Percentiles rank a stretch among this genome's conserved stretches.
Evolutionary conservation across 2,888 invertebrate species (phyloP).

Genomic region (Stomorhina lunata): DNA sequence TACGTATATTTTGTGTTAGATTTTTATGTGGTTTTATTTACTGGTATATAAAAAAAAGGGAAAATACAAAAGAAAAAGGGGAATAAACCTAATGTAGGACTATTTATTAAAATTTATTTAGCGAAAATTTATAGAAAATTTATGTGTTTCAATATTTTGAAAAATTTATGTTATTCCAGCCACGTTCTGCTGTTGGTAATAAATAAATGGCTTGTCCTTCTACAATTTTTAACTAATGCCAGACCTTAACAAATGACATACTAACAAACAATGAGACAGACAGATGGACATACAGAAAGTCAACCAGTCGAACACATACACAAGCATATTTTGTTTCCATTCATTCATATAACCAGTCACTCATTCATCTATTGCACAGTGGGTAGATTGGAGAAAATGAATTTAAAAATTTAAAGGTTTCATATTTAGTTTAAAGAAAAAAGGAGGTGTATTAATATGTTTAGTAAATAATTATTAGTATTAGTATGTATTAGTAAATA

Average conservation of each 20-base stretch:
- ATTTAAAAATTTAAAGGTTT: not conserved
- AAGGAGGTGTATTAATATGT: too few species aligned
- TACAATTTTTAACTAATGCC: slow-evolving; percentile 48
- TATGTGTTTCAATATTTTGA: slow-evolving; percentile 62
- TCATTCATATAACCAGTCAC: slow-evolving; percentile 19
- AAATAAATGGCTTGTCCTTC: slow-evolving; percentile 65
- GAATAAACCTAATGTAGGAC: slow-evolving; percentile 16
- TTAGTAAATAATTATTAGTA: too few species aligned
- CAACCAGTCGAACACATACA: not conserved
- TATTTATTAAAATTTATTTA: slow-evolving; percentile 63
- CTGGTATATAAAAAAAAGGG: not conserved
- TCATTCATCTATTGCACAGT: slow-evolving; percentile 40
- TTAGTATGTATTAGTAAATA: too few species aligned
- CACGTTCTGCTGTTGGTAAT: slow-evolving; percentile 61
- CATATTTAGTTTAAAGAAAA: too few species aligned
- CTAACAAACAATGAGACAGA: slow-evolving; percentile 35
- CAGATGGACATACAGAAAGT: slow-evolving; percentile 22
- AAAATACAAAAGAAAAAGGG: not conserved
- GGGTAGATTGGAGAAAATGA: not conserved
- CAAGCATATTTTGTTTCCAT: slow-evolving; percentile 18
- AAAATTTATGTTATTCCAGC: slow-evolving; percentile 59
- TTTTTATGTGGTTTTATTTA: not conserved
- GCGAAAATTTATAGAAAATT: slow-evolving; percentile 62
- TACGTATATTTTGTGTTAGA: not conserved
- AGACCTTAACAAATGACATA: slow-evolving; percentile 43